phyloP scores from a whole-genome alignment of 1,140 invertebrate genomes.

The Cotesia vestalis region DNA sequence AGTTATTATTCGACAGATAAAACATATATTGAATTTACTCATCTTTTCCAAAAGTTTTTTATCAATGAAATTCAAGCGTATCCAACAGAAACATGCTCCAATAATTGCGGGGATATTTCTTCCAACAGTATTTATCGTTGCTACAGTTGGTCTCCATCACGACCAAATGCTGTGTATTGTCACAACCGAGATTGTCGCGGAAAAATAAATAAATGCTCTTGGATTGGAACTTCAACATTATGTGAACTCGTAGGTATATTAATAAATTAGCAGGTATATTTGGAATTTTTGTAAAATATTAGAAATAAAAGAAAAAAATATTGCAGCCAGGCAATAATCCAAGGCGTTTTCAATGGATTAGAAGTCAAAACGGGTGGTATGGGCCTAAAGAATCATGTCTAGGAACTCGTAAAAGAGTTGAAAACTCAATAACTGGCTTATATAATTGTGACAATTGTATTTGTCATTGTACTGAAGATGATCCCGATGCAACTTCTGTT shows the following conservation, averaged over 20 bases:
- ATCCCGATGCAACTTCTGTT: background rate
- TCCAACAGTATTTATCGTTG: background rate
- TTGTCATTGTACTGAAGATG: constrained; percentile 5
- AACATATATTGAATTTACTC: background rate
- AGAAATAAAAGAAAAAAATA: background rate
- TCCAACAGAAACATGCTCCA: background rate
- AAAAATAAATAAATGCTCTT: background rate
- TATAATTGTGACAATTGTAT: constrained; percentile 10
- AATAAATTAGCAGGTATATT: background rate
- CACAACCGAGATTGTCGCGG: background rate
- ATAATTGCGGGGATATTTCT: background rate
- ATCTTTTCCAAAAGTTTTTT: background rate
- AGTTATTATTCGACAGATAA: background rate
- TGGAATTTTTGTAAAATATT: background rate
- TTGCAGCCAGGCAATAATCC: background rate
- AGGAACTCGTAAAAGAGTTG: background rate
- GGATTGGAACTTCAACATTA: background rate
- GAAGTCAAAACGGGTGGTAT: background rate
- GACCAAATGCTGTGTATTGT: background rate
- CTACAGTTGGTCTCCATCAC: background rate
- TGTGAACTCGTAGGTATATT: background rate
- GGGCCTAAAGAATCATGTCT: background rate
- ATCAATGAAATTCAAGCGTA: constrained; percentile 5
- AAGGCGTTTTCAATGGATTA: background rate
- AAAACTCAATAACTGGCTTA: background rate